Conservation (phyloP, 2,888 invertebrate genomes). For the Campoletis raptor region DNA sequence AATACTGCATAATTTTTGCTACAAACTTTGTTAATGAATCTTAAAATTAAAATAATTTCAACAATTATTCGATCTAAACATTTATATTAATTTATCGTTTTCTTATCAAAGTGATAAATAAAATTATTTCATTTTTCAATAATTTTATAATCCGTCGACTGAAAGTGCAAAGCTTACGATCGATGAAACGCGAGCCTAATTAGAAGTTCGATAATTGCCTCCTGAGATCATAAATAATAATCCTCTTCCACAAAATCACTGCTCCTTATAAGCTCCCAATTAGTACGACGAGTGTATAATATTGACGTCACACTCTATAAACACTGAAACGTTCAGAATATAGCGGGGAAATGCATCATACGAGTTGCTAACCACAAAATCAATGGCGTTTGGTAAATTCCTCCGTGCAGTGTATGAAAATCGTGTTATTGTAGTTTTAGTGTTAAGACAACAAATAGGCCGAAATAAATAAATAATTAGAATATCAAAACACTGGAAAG, state of each 20-base stretch:
- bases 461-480: neutral
- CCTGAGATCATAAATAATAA: conserved; percentile 15
- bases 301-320: conserved; percentile 34
- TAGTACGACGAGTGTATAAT: neutral
- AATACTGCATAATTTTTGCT: neutral
- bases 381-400: neutral
- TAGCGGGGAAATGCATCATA: neutral
- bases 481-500: neutral
- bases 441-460: neutral
- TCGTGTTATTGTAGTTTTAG: conserved; percentile 8
- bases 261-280: conserved; percentile 1
- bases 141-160: neutral
- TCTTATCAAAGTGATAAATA: neutral
- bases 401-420: neutral
- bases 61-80: neutral
- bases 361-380: neutral
- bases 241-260: neutral
- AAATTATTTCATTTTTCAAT: neutral
- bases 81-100: neutral
- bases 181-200: neutral
- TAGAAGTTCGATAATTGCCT: neutral
- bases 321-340: conserved; percentile 12
- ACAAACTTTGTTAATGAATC: neutral
- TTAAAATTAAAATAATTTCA: neutral
- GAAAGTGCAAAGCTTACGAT: neutral